Evolutionary conservation across 2,113 vertebrate species (phyloP).

Genomic region (Hyaena hyaena): DNA sequence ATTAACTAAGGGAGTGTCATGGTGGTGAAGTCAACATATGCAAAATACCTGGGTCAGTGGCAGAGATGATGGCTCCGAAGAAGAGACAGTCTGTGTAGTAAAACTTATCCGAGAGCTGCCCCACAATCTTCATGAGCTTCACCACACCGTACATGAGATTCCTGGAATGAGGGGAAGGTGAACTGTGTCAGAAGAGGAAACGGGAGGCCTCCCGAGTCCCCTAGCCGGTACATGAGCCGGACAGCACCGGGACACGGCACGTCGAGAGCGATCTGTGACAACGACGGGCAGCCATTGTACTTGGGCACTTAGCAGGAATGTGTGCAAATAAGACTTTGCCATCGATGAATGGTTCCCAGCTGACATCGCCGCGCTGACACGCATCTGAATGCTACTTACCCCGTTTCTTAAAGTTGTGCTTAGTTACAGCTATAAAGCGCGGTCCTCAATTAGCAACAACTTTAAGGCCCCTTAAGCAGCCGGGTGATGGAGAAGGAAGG

Average conservation of each 20-base stretch:
- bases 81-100: constrained; percentile 99
- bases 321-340: background rate
- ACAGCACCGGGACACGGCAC: background rate
- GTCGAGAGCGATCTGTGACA: background rate
- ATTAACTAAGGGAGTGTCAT: background rate
- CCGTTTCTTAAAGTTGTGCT: constrained; percentile 8
- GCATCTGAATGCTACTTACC: background rate
- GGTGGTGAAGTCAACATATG: background rate
- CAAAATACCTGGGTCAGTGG: constrained; percentile 96
- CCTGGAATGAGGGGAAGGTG: constrained; percentile 82
- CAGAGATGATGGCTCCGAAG: constrained; percentile 98
- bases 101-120: constrained; percentile 96
- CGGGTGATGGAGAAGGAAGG: background rate
- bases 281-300: background rate
- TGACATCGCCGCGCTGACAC: constrained; percentile 6
- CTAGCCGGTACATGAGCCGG: background rate
- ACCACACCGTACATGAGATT: constrained; percentile 99
- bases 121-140: constrained; percentile 95
- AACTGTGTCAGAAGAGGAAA: constrained; percentile 49
- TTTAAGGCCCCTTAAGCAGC: constrained; percentile 33
- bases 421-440: background rate
- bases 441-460: constrained; percentile 5
- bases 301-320: background rate
- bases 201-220: background rate
- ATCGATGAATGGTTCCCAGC: background rate